These are phyloP conservation scores for Microcebus lehilahytsara DNA, from an alignment of 2,113 vertebrate genomes.

Conservation along the genomic window DNA sequence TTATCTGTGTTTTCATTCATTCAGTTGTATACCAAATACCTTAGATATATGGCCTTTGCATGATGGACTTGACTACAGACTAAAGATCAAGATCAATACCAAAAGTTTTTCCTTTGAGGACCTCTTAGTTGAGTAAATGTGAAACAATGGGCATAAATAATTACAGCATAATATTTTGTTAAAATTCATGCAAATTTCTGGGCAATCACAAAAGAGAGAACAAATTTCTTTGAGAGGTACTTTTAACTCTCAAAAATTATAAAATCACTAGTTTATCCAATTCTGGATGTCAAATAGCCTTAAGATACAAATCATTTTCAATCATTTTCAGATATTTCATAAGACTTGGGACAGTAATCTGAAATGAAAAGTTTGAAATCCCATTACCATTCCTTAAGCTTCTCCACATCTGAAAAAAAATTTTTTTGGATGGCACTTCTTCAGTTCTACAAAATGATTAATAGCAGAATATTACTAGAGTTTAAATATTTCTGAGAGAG, in stretches of 20 bases:
- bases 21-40: not conserved
- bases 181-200: not conserved
- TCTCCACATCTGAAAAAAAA: not conserved
- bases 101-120: not conserved
- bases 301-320: constrained; percentile 61
- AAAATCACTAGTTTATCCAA: not conserved
- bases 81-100: not conserved
- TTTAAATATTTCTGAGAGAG: constrained; percentile 86
- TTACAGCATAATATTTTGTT: not conserved
- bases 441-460: constrained; percentile 79
- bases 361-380: constrained; percentile 52
- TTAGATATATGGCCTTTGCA: not conserved
- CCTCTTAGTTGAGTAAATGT: not conserved
- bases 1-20: not conserved
- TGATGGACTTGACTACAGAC: not conserved
- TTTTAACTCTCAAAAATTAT: not conserved
- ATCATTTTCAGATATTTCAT: constrained; percentile 57
- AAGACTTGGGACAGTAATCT: constrained; percentile 55
- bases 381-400: constrained; percentile 56
- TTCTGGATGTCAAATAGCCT: not conserved
- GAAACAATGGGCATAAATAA: not conserved
- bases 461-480: constrained; percentile 80
- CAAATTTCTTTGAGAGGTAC: not conserved
- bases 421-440: constrained; percentile 59
- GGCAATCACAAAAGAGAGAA: not conserved